Percentiles rank a stretch among this genome's conserved stretches.
Conservation (phyloP, 2,888 invertebrate species). For the Cosmorhoe ocellata region DNA sequence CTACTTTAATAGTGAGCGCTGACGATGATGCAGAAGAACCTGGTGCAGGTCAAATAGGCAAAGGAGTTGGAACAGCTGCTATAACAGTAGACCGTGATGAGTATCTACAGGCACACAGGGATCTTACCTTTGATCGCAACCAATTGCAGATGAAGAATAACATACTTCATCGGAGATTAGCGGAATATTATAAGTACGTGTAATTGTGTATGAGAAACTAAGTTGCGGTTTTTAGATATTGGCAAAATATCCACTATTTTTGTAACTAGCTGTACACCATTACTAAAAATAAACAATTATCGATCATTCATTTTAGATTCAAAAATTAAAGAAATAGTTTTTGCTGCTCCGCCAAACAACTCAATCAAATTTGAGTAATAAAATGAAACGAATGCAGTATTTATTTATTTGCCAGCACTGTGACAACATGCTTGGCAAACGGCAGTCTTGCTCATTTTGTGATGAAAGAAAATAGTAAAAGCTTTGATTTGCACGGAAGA, state of each 20-base stretch:
- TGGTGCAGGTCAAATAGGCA: slow-evolving; percentile 52
- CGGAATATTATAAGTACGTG: slow-evolving; percentile 75
- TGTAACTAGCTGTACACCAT: no score
- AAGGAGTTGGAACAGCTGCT: slow-evolving; percentile 45
- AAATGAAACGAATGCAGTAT: slow-evolving; percentile 11
- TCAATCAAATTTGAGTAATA: slow-evolving; percentile 7
- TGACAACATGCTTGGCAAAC: slow-evolving; percentile 31
- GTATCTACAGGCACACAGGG: slow-evolving; percentile 63
- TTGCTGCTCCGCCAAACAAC: background rate
- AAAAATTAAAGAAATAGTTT: no score
- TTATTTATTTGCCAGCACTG: slow-evolving; percentile 16
- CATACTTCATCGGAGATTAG: slow-evolving; percentile 66
- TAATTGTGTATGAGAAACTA: no score
- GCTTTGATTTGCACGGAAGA: slow-evolving; percentile 7
- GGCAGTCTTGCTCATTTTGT: slow-evolving; percentile 31
- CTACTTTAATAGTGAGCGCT: slow-evolving; percentile 28
- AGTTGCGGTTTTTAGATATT: no score
- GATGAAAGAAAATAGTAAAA: slow-evolving; percentile 37
- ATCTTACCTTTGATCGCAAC: slow-evolving; percentile 56
- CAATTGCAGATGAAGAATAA: slow-evolving; percentile 67
- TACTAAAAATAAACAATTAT: no score
- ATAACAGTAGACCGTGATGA: slow-evolving; percentile 64
- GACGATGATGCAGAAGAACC: slow-evolving; percentile 32
- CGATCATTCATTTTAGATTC: no score
- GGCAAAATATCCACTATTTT: no score